Percentiles rank a stretch among this genome's conserved stretches.
Conservation (phyloP, 2,797 vertebrate species). For the Microchirus variegatus region DNA sequence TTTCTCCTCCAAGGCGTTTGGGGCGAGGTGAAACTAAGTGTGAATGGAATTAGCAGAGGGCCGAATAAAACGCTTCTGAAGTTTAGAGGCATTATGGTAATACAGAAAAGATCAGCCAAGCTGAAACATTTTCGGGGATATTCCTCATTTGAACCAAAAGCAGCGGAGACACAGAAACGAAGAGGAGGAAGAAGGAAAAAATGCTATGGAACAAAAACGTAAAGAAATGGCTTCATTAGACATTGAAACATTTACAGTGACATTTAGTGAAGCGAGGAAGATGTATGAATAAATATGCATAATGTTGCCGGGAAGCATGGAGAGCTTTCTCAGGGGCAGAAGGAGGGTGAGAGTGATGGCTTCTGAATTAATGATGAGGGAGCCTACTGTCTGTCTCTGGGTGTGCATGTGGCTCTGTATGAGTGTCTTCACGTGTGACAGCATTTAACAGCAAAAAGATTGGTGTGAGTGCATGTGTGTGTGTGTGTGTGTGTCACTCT, state of each 20-base stretch:
- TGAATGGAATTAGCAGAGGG: constrained; percentile 61
- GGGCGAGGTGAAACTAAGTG: constrained; percentile 68
- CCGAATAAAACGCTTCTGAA: constrained; percentile 54
- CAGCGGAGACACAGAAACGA: constrained; percentile 12
- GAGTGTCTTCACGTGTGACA: constrained; percentile 64
- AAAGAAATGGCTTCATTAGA: constrained; percentile 73
- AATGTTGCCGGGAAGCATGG: constrained; percentile 74
- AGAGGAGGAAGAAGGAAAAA: no score
- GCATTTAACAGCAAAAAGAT: constrained; percentile 55
- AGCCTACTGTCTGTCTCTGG: constrained; percentile 71
- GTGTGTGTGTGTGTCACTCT: constrained; percentile 8
- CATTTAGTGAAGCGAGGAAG: constrained; percentile 76
- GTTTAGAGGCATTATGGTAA: constrained; percentile 63
- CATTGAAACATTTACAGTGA: constrained; percentile 80
- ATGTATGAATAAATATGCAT: constrained; percentile 83
- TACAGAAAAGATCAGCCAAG: constrained; percentile 20
- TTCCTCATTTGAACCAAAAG: constrained; percentile 48
- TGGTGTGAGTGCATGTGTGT: constrained; percentile 17
- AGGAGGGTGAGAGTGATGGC: constrained; percentile 75
- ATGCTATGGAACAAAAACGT: constrained; percentile 55
- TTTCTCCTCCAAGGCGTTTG: constrained; percentile 48
- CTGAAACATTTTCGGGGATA: constrained; percentile 35
- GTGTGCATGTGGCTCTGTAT: constrained; percentile 50
- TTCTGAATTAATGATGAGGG: constrained; percentile 83
- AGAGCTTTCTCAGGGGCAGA: constrained; percentile 75